These are phyloP conservation scores for Ifrita kowaldi DNA, from an alignment of 2,113 vertebrate species.

Conservation along the genomic window DNA sequence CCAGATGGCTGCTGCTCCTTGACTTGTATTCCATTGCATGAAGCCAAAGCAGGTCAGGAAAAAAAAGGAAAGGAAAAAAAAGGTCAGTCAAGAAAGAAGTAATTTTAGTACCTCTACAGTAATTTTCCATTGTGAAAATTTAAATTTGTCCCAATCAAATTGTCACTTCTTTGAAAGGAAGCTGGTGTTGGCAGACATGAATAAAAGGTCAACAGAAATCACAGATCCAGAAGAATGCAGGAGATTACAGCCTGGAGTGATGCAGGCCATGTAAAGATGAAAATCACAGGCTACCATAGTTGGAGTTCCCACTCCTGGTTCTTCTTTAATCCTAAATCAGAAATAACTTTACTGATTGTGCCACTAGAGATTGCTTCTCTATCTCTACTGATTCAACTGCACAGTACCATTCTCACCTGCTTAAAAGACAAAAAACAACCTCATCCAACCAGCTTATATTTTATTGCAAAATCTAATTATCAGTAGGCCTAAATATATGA, in stretches of 20 bases:
- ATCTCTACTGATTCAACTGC: not conserved
- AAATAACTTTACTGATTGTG: not conserved
- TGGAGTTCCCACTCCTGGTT: not conserved
- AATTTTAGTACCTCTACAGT: not conserved
- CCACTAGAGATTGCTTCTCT: not conserved
- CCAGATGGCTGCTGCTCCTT: not conserved
- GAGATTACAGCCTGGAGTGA: not conserved
- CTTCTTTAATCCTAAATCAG: not conserved
- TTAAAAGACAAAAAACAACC: not conserved
- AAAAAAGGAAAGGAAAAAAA: not conserved
- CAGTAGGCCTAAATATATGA: not conserved
- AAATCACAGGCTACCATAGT: not conserved
- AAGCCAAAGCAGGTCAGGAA: not conserved
- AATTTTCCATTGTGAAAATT: not conserved
- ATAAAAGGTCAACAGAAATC: not conserved
- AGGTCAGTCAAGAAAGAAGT: not conserved
- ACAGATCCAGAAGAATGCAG: not conserved
- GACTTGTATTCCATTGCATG: not conserved
- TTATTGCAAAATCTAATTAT: not conserved
- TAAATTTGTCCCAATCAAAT: not conserved
- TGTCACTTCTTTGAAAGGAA: not conserved
- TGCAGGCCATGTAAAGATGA: not conserved
- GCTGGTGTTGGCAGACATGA: not conserved
- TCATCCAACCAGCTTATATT: not conserved
- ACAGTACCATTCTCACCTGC: not conserved